Percentiles rank a stretch among this genome's conserved stretches.
These are phyloP conservation scores for Ischnus inquisitorius DNA, from an alignment of 2,888 invertebrate genomes.

Conservation along the genomic window DNA sequence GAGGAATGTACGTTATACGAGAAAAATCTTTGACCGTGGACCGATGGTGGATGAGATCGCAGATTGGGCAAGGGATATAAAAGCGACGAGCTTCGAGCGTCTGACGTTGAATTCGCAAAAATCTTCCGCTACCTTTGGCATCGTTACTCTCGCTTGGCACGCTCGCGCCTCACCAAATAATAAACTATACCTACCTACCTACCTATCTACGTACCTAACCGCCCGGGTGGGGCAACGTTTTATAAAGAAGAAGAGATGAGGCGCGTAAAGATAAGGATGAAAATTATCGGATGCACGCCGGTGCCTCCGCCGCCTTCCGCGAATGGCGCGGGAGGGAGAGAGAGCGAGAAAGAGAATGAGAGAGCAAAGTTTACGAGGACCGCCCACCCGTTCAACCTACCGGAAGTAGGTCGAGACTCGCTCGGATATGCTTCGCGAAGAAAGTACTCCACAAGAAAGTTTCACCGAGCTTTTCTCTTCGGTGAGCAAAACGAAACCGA, in stretches of 20 bases:
- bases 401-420: conserved; percentile 71
- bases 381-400: conserved; percentile 65
- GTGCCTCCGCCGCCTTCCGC: conserved; percentile 21
- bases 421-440: conserved; percentile 39
- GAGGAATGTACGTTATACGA: background rate
- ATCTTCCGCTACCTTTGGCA: conserved; percentile 48
- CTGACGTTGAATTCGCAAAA: conserved; percentile 15
- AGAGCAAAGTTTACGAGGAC: conserved; percentile 66
- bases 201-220: background rate
- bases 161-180: conserved; percentile 27
- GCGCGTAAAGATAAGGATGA: conserved; percentile 67
- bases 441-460: conserved; percentile 42
- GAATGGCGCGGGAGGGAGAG: background rate
- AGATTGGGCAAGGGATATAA: conserved; percentile 15
- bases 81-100: background rate
- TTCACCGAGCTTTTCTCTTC: conserved; percentile 13
- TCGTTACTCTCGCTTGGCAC: conserved; percentile 26
- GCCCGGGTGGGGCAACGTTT: conserved; percentile 35
- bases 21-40: background rate
- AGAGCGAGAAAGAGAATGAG: conserved; percentile 10
- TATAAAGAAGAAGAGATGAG: conserved; percentile 54
- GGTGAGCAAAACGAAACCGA: conserved; percentile 17
- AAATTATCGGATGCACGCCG: conserved; percentile 65
- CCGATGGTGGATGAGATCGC: background rate
- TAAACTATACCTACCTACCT: conserved; percentile 1